phyloP scores from a whole-genome alignment of 2,113 vertebrate genomes.

The Mirounga angustirostris region DNA sequence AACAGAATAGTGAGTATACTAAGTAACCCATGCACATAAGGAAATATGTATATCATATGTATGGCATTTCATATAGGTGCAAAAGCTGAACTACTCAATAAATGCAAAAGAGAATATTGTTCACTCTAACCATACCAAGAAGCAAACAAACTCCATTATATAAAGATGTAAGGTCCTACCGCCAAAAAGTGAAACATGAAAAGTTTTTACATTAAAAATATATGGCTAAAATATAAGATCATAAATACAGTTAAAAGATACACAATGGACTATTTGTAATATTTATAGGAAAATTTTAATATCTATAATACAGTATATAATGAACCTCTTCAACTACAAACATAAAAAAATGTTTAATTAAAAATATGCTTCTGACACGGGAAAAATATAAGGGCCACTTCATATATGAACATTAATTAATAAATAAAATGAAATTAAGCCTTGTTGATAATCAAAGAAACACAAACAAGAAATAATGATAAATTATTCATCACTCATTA shows the following conservation, averaged over 20 bases:
- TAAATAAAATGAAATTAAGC: not conserved
- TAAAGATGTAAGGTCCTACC: not conserved
- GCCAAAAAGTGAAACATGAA: not conserved
- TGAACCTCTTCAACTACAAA: not conserved
- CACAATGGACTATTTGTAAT: not conserved
- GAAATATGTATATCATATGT: not conserved
- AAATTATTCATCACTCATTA: not conserved
- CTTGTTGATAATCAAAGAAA: not conserved
- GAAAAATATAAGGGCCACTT: not conserved
- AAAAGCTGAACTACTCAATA: not conserved
- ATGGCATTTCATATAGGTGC: not conserved
- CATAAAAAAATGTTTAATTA: not conserved
- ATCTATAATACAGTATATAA: not conserved
- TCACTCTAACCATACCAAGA: not conserved
- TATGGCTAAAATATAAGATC: not conserved
- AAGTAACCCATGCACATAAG: not conserved
- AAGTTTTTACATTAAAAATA: not conserved
- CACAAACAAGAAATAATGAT: not conserved
- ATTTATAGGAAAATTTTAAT: not conserved
- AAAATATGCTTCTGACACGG: not conserved
- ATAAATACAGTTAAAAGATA: not conserved
- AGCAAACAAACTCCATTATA: not conserved
- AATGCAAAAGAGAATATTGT: not conserved
- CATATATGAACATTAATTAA: not conserved
- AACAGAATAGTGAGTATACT: fast-evolving